Percentiles rank a stretch among this genome's conserved stretches.
Evolutionary conservation across 2,888 invertebrate species (phyloP).

Genomic region (Erebia aethiops): DNA sequence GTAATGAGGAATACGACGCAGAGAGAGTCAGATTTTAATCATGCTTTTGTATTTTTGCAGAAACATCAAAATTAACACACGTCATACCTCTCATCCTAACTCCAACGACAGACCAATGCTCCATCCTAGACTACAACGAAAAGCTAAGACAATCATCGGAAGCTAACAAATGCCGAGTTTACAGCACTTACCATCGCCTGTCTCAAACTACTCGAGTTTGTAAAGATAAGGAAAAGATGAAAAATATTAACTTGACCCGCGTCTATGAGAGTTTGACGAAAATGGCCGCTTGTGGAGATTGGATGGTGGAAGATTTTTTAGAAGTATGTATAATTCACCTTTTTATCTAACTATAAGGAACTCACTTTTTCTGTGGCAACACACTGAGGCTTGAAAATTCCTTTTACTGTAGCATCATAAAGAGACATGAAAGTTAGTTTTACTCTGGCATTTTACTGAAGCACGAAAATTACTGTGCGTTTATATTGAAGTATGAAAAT

Average conservation of each 20-base stretch:
- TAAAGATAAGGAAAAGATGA: slow-evolving; percentile 38
- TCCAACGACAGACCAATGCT: slow-evolving; percentile 51
- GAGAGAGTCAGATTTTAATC: too few relatives aligned
- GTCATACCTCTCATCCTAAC: slow-evolving; percentile 60
- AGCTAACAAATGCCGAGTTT: slow-evolving; percentile 58
- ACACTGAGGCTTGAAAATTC: too few relatives aligned
- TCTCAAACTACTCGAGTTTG: slow-evolving; percentile 47
- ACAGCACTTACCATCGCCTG: slow-evolving; percentile 62
- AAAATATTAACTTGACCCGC: slow-evolving; percentile 46
- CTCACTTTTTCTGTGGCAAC: too few relatives aligned
- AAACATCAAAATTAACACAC: slow-evolving; percentile 45
- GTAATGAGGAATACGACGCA: too few relatives aligned
- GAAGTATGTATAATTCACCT: slow-evolving; percentile 53
- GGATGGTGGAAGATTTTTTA: slow-evolving; percentile 46
- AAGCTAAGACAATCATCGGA: slow-evolving; percentile 59
- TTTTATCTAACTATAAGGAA: background rate
- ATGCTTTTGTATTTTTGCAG: slow-evolving; percentile 50
- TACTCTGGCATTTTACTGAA: too few relatives aligned
- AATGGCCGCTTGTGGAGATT: slow-evolving; percentile 48
- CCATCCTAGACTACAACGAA: slow-evolving; percentile 64
- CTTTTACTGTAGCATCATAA: too few relatives aligned
- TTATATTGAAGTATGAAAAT: too few relatives aligned
- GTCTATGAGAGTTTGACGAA: slow-evolving; percentile 59
- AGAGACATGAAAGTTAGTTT: too few relatives aligned
- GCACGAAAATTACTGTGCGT: too few relatives aligned